Base-by-base conservation (phyloP, 2,113 vertebrate genomes). In the Mugil cephalus region DNA sequence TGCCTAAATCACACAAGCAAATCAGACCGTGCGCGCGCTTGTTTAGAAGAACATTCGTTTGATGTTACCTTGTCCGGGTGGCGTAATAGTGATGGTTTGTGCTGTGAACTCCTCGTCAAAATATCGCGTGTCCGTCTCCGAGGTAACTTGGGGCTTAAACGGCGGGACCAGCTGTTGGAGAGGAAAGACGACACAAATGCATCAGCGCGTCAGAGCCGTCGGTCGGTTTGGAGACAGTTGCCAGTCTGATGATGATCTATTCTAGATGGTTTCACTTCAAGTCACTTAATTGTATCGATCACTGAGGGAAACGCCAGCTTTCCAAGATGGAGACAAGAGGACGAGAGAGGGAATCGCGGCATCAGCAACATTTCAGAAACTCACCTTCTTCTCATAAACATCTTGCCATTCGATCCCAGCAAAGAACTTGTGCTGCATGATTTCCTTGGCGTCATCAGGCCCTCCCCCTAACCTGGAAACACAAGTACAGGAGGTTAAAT, bases 391-490 rank as follows among this genome's bases (percentile, higher is more conserved):
- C 88, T 98, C 95, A 0, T 99, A 99, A 69, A 99, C 98, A 10
- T 98, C 96, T 91, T 97, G 95, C 98, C 98, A 99, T 90, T 94
- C 95, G 35, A 99, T 96, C 86, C 94, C 94, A 74, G 96, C 92
- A 36, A 99, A 99, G 93, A 99, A 99, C 82, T 96, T 96, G 91
- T 98, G 97, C 91, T 95, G 96, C 98, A 98, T 99, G 80, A 99
- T 97, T 92, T 98, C 98, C 94, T 99, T 99, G 51, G 98, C 98
- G 4, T 99, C 97, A 60, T 98, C 96, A 0, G 96, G 88, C 61
- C 98, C 97, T 0, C 97, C 97, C 1, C 97, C 97, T 87, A 99
- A 97, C 95, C 98, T 99, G 91, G 38, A 86, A 80, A 74, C 65
- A 70, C 7, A 9, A 45, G 12, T 0, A 38, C 11, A 75, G 70